phyloP scores from a whole-genome alignment of 2,797 vertebrate species.

The Lindbergichthys nudifrons region DNA sequence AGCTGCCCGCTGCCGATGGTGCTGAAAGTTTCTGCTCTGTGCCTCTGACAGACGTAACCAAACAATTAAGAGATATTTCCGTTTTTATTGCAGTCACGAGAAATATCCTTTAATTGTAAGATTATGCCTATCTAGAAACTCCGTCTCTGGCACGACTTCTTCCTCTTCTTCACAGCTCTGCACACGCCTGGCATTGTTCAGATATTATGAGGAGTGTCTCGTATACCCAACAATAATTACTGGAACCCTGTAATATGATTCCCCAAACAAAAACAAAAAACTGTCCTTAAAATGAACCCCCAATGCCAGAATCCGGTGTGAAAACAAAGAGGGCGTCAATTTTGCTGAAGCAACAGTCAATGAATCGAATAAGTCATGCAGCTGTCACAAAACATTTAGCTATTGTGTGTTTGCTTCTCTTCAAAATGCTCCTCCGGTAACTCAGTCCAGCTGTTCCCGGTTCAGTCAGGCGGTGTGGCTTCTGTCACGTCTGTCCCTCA shows the following conservation, averaged over 20 bases:
- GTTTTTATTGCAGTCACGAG: conserved; percentile 76
- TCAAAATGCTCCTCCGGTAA: conserved; percentile 19
- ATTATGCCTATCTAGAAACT: conserved; percentile 72
- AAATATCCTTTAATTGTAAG: conserved; percentile 92
- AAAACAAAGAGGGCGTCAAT: conserved; percentile 7
- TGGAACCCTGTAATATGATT: conserved; percentile 22
- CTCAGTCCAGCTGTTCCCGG: conserved; percentile 35
- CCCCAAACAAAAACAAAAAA: background rate
- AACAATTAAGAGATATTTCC: conserved; percentile 89
- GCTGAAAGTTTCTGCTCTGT: conserved; percentile 74
- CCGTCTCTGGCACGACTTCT: conserved; percentile 30
- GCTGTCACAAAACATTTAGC: background rate
- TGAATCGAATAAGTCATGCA: conserved; percentile 18
- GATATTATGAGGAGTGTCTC: conserved; percentile 17
- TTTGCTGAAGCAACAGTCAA: conserved; percentile 15
- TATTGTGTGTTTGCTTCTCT: conserved; percentile 15
- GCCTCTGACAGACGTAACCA: conserved; percentile 80
- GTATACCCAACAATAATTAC: conserved; percentile 2
- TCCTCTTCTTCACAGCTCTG: conserved; percentile 18
- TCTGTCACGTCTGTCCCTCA: conserved; percentile 62
- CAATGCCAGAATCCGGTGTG: conserved; percentile 14
- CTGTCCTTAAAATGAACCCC: background rate
- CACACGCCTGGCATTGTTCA: conserved; percentile 1
- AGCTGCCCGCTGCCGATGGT: conserved; percentile 73
- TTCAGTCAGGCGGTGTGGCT: conserved; percentile 42